A percentile compares a stretch with the other conserved stretches of the same genome.
Evolutionary conservation across 2,113 vertebrate genomes (phyloP).

Genomic region (Porphyrio hochstetteri): DNA sequence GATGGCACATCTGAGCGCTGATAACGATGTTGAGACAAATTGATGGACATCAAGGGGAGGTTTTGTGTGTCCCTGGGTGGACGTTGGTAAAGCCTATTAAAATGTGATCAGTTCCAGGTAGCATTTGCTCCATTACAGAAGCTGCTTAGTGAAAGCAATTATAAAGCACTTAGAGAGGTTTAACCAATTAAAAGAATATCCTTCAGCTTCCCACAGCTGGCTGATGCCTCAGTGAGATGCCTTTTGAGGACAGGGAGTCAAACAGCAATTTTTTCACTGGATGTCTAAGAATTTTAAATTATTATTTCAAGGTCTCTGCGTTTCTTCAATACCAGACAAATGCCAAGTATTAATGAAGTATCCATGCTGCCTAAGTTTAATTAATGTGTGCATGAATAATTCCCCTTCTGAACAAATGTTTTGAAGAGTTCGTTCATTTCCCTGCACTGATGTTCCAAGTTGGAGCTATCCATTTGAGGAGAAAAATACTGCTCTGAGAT

Average conservation of each 20-base stretch:
- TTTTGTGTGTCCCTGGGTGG: background rate
- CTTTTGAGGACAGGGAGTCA: background rate
- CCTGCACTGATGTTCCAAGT: background rate
- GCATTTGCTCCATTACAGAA: background rate
- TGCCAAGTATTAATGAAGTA: background rate
- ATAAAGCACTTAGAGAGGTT: slow-evolving; percentile 17
- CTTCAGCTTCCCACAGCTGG: background rate
- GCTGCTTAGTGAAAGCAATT: slow-evolving; percentile 42
- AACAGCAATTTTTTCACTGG: background rate
- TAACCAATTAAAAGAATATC: slow-evolving; percentile 15
- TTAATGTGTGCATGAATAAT: background rate
- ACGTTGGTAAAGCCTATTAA: background rate
- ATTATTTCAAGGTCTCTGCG: background rate
- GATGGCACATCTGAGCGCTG: background rate
- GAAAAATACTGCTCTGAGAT: background rate
- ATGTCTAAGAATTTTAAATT: background rate
- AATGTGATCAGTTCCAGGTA: slow-evolving; percentile 12
- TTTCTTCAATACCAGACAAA: background rate
- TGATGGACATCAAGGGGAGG: background rate
- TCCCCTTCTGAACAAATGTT: background rate
- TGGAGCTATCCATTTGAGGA: background rate
- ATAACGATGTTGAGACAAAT: background rate
- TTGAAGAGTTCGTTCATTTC: background rate
- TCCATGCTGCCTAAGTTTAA: background rate
- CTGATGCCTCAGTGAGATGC: background rate